Base-by-base conservation (phyloP, 1,140 invertebrate genomes). In the Drosophila funebris region DNA sequence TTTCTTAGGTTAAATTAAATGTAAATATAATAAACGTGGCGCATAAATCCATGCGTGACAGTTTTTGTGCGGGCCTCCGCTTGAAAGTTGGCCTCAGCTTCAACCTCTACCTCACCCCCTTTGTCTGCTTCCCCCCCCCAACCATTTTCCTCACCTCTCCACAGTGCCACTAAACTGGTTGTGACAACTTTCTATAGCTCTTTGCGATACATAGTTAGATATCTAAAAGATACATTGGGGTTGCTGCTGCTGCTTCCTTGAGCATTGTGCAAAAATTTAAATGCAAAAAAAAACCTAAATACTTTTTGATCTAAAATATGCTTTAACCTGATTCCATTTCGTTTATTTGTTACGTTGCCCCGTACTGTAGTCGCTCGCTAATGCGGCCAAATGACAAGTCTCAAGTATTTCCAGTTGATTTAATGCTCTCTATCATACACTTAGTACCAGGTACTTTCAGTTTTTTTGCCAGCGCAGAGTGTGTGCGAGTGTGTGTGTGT, bases 161-260 rank as follows among this genome's bases (percentile, higher is more conserved):
- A n/a, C n/a, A n/a, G n/a, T n/a, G 22, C 46, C 66, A 50, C 36
- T 18, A 90, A 90, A 90, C 87, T 90, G 87, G 87, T 90, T 90
- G 82, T 69, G 78, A 87, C 87, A 90, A 90, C 87, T 90, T 90
- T 90, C 87, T 90, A 90, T 72, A 79, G 64, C 62, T 73, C n/a
- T 31, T 13, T 20, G 48, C 60, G 60, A 64, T 48, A 72, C 37
- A 71, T 24, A 58, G 73, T 48, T 54, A 73, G 56, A 67, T 72
- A 61, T 57, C 63, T 54, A 24, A n/a, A n/a, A 60, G 64, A 68
- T 68, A 60, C 58, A 54, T 62, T 70, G 66, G 44, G 62, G 31
- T 46, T 69, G 58, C 58, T 69, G 57, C 50, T 8, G 52, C 48
- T 41, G 80, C 84, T 89, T 89, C 84, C 84, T 89, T 89, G 73